Evolutionary conservation across 53 echinoderm and acorn worm species (phyloP).

Genomic region (Paracentrotus lividus): DNA sequence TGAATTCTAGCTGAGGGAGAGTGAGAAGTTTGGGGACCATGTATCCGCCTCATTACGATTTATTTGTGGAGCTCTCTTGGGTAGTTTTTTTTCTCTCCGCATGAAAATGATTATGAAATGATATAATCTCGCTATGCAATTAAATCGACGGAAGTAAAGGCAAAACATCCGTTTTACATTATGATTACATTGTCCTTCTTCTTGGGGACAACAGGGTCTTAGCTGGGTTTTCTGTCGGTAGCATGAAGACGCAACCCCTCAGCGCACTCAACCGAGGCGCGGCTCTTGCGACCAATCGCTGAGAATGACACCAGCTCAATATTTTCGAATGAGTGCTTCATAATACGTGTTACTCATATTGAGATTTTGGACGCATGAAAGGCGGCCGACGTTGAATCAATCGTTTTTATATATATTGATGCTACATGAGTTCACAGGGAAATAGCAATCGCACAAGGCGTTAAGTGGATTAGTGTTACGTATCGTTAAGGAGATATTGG

Average conservation of each 20-base stretch:
- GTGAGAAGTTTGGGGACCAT: not conserved
- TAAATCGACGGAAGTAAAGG: not conserved
- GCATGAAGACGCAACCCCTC: not conserved
- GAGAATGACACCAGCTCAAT: constrained; percentile 15
- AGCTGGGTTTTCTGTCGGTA: constrained; percentile 40
- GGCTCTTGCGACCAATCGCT: constrained; percentile 17
- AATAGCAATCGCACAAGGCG: constrained; percentile 15
- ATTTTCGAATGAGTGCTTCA: constrained; percentile 46
- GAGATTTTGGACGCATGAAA: not conserved
- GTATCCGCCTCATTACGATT: not conserved
- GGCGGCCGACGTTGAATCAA: constrained; percentile 55
- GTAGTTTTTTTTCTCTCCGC: not conserved
- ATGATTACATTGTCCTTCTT: constrained; percentile 59
- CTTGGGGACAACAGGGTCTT: constrained; percentile 34
- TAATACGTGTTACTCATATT: constrained; percentile 29
- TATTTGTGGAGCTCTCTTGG: constrained; percentile 8
- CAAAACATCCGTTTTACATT: constrained; percentile 50
- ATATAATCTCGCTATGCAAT: constrained; percentile 66
- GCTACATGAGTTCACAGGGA: constrained; percentile 11
- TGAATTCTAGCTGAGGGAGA: not conserved
- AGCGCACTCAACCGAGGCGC: not conserved
- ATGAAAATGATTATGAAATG: constrained; percentile 46
- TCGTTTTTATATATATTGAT: constrained; percentile 61
- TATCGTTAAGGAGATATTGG: not conserved
- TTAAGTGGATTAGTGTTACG: constrained; percentile 46